These are phyloP conservation scores for Meta bourneti DNA, from an alignment of 2,888 invertebrate species.

Conservation along the genomic window DNA sequence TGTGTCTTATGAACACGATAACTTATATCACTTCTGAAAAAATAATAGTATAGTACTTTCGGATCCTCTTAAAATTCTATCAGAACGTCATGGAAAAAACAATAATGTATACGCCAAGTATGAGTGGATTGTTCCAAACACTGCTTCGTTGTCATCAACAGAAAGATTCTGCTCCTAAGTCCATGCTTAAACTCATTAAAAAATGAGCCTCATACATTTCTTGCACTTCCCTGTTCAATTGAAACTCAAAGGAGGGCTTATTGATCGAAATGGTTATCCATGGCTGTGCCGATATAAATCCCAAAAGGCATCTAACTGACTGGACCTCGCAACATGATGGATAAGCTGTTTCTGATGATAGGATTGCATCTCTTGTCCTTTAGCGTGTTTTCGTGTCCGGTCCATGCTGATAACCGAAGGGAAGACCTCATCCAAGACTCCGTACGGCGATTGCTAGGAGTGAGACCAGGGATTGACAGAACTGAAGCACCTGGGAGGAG, in stretches of 20 bases:
- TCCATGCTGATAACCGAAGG: conserved; percentile 2
- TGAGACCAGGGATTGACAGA: conserved; percentile 31
- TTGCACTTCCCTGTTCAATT: not conserved
- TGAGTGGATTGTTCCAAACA: too few relatives aligned
- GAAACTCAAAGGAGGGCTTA: not conserved
- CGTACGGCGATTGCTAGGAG: conserved; percentile 54
- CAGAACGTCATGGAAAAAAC: too few relatives aligned
- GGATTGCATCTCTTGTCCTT: conserved; percentile 22
- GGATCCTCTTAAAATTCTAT: too few relatives aligned
- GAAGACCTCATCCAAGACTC: conserved; percentile 66
- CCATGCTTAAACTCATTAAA: too few relatives aligned
- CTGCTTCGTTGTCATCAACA: too few relatives aligned
- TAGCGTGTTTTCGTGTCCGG: not conserved
- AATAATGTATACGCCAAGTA: too few relatives aligned
- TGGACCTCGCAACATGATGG: conserved; percentile 20
- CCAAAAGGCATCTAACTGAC: not conserved
- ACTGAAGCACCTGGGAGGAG: not conserved
- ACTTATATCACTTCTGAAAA: too few relatives aligned
- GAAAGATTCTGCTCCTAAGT: too few relatives aligned
- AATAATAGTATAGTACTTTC: too few relatives aligned
- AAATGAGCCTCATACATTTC: not conserved
- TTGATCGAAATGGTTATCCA: not conserved
- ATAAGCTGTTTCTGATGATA: not conserved
- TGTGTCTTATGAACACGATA: too few relatives aligned
- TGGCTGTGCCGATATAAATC: not conserved